Percentiles rank a stretch among this genome's conserved stretches.
Conservation (phyloP, 1,140 invertebrate species). For the Brachionus rotundiformis region DNA sequence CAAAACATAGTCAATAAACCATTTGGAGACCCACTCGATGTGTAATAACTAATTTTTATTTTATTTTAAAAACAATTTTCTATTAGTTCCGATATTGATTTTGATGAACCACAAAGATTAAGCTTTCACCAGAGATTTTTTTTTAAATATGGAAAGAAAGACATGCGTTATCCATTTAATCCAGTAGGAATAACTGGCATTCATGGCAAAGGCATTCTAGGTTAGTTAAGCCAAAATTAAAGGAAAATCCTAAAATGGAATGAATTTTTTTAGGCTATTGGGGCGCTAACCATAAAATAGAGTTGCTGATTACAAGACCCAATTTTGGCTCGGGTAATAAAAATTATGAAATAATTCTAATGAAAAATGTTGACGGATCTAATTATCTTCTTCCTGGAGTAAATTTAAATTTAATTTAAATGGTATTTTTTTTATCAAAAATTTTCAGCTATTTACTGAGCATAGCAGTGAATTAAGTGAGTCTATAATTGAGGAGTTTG, state of each 20-base stretch:
- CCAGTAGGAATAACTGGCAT: constrained; percentile 78
- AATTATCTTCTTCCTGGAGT: constrained; percentile 11
- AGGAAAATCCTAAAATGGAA: neutral
- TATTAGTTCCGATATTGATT: constrained; percentile 4
- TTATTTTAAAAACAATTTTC: neutral
- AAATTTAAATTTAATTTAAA: neutral
- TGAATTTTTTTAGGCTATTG: neutral
- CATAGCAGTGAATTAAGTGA: neutral
- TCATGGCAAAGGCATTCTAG: constrained; percentile 66
- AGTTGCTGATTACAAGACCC: neutral
- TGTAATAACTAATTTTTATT: neutral
- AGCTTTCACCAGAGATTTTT: neutral
- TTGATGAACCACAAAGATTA: neutral
- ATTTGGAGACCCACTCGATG: neutral
- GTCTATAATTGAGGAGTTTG: neutral
- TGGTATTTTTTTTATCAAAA: neutral
- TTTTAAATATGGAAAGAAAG: neutral
- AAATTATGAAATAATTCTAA: neutral
- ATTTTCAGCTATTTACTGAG: neutral
- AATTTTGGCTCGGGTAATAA: neutral
- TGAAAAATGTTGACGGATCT: constrained; percentile 17
- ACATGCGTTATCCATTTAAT: constrained; percentile 65
- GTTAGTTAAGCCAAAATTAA: constrained; percentile 57
- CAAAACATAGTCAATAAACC: neutral
- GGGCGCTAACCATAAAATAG: constrained; percentile 31